A percentile compares a stretch with the other conserved stretches of the same genome.
Evolutionary conservation across 2,888 invertebrate species (phyloP).

Genomic region (Drosophila borealis): DNA sequence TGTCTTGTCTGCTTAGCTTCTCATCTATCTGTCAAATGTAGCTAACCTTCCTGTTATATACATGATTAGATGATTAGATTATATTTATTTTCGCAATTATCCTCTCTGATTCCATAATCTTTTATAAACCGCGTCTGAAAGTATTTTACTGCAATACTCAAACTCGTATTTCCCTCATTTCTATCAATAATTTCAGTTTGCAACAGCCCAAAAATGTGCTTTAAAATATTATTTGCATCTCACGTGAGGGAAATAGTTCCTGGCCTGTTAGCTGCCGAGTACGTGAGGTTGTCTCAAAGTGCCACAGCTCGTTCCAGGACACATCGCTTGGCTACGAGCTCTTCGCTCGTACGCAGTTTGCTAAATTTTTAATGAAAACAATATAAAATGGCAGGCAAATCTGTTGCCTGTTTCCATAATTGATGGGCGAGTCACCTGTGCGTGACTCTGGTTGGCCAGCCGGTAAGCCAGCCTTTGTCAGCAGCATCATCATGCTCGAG

Average conservation of each 20-base stretch:
- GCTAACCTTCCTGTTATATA: not conserved
- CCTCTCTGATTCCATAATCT: no score
- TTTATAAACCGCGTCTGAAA: not conserved
- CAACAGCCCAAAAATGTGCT: not conserved
- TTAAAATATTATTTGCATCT: not conserved
- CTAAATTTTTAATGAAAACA: slow-evolving; percentile 59
- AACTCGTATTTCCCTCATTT: not conserved
- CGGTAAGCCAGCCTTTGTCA: slow-evolving; percentile 6
- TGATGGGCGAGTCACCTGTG: slow-evolving; percentile 41
- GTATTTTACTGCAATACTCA: not conserved
- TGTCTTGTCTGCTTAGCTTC: not conserved
- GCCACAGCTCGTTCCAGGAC: slow-evolving; percentile 2
- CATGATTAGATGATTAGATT: no score
- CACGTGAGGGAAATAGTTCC: not conserved
- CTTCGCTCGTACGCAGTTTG: slow-evolving; percentile 12
- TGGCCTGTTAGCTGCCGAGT: slow-evolving; percentile 8
- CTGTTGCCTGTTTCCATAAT: slow-evolving; percentile 65
- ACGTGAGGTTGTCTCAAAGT: slow-evolving; percentile 31
- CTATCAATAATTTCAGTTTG: not conserved
- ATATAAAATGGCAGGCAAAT: slow-evolving; percentile 43
- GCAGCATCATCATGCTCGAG: slow-evolving; percentile 1
- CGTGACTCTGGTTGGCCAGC: not conserved
- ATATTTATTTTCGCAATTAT: no score
- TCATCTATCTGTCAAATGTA: not conserved
- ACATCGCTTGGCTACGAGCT: not conserved